Evolutionary conservation across 2,113 vertebrate genomes (phyloP).

Genomic region (Cryptomyrus ogoouensis): DNA sequence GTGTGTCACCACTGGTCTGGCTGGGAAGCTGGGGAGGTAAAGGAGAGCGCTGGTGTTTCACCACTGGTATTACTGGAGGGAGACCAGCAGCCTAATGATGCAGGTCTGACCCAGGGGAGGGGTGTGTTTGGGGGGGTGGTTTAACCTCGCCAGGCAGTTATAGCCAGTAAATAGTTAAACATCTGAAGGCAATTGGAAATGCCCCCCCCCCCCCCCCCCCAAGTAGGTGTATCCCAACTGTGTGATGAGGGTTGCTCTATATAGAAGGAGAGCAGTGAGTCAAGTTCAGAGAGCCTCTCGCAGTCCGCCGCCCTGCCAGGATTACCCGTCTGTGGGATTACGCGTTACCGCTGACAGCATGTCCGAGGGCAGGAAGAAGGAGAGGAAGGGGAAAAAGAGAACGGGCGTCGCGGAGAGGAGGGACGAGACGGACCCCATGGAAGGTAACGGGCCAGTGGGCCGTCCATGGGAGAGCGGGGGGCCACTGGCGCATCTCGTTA

Average conservation of each 20-base stretch:
- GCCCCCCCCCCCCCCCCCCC: constrained; percentile 6
- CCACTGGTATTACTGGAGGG: neutral
- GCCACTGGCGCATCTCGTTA: constrained; percentile 18
- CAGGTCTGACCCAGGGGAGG: neutral
- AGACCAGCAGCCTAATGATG: neutral
- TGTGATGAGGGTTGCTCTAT: constrained; percentile 34
- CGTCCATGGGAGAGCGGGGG: neutral
- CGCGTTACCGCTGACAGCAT: constrained; percentile 13
- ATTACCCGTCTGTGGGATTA: constrained; percentile 18
- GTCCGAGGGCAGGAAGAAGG: constrained; percentile 33
- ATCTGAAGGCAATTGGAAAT: constrained; percentile 12
- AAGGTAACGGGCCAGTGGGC: constrained; percentile 5
- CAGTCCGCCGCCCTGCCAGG: neutral
- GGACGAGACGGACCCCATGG: neutral
- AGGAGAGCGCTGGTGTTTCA: neutral
- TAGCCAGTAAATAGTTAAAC: constrained; percentile 19
- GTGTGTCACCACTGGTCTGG: neutral
- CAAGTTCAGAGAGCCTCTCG: constrained; percentile 18
- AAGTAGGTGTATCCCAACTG: constrained; percentile 36
- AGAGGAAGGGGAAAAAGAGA: constrained; percentile 25
- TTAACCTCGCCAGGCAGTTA: neutral
- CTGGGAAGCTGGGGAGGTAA: neutral
- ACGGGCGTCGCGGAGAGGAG: constrained; percentile 12
- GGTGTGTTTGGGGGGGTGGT: neutral
- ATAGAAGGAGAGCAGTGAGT: constrained; percentile 21